Conservation (phyloP, 2,888 invertebrate genomes). For the Atethmia centrago region DNA sequence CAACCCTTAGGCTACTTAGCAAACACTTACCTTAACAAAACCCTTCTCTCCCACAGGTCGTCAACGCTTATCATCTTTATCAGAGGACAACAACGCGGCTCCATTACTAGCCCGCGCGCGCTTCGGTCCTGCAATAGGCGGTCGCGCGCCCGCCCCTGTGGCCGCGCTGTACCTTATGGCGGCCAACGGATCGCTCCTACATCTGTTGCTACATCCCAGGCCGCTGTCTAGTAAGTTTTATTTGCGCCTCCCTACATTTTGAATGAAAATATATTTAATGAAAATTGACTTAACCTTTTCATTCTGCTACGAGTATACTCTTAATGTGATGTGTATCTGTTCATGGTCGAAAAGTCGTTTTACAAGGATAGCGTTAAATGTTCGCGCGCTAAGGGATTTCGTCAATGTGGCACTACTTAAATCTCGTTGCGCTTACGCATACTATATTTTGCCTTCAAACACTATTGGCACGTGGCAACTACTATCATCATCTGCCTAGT, state of each 20-base stretch:
- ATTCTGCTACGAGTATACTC: not conserved
- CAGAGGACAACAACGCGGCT: conserved; percentile 92
- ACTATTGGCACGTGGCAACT: not conserved
- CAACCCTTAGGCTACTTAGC: not conserved
- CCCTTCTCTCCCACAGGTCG: conserved; percentile 82
- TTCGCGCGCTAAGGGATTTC: not conserved
- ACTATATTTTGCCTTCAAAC: not conserved
- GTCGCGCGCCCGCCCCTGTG: conserved; percentile 86
- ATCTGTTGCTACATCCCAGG: conserved; percentile 96
- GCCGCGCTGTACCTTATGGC: conserved; percentile 98
- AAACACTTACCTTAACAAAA: not conserved
- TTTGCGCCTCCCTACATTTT: not conserved
- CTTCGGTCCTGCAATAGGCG: conserved; percentile 83
- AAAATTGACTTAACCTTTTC: not conserved
- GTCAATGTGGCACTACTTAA: not conserved
- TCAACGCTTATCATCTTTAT: conserved; percentile 93
- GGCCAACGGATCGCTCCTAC: conserved; percentile 96
- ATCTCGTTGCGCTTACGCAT: not conserved
- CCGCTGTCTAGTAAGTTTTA: conserved; percentile 79
- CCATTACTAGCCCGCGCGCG: conserved; percentile 94
- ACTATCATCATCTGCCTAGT: not conserved
- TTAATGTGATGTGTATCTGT: not conserved
- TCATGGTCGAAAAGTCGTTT: not conserved
- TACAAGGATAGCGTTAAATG: not conserved
- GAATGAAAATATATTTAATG: not conserved